phyloP scores from a whole-genome alignment of 2,113 vertebrate species.

The Rostratula benghalensis region DNA sequence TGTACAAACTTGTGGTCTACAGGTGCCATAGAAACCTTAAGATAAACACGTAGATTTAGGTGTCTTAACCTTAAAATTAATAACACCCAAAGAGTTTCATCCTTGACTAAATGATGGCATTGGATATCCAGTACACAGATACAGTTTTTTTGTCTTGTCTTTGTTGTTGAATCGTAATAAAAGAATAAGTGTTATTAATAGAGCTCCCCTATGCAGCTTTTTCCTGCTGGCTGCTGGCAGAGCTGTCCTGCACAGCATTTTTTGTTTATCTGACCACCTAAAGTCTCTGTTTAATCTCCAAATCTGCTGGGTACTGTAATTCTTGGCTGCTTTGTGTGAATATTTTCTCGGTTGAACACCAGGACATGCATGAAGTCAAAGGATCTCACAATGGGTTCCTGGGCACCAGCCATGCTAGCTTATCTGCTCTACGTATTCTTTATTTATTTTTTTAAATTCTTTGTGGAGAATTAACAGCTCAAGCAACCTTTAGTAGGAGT shows the following conservation, averaged over 20 bases:
- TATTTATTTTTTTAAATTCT: not conserved
- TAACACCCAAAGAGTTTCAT: not conserved
- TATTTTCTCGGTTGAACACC: not conserved
- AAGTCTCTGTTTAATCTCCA: slow-evolving; percentile 5
- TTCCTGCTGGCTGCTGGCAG: slow-evolving; percentile 14
- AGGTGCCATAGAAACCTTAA: not conserved
- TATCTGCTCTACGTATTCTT: not conserved
- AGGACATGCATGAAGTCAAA: not conserved
- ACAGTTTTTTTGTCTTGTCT: fast-evolving
- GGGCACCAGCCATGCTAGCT: not conserved
- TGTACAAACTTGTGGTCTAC: not conserved
- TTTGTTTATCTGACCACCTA: slow-evolving; percentile 31
- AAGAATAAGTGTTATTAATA: not conserved
- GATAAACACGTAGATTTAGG: not conserved
- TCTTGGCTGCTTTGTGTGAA: slow-evolving; percentile 1
- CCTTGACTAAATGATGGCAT: not conserved
- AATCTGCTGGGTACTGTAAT: not conserved
- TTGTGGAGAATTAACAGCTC: not conserved
- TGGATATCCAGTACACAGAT: not conserved
- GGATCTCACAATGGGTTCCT: not conserved
- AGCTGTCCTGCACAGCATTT: not conserved
- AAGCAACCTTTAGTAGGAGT: not conserved
- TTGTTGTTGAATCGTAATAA: not conserved
- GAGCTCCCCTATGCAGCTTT: not conserved
- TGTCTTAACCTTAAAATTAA: not conserved